These are phyloP conservation scores for Siniperca obscura DNA, from an alignment of 2,797 vertebrate genomes.

Conservation along the genomic window DNA sequence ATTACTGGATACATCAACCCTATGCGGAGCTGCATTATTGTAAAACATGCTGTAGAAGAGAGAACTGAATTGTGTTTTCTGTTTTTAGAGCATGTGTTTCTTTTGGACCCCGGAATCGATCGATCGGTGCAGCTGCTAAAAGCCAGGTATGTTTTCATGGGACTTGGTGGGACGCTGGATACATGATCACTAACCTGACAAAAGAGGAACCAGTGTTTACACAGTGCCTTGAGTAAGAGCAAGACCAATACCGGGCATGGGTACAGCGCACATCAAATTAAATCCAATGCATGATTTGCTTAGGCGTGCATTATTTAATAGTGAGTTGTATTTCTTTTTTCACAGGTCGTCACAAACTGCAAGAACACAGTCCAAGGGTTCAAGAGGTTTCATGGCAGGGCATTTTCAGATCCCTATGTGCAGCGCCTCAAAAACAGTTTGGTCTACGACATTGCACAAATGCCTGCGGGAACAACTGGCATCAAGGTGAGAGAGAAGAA, in stretches of 20 bases:
- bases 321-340: neutral
- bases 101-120: constrained; percentile 96
- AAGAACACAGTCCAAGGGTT: constrained; percentile 99
- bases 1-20: neutral
- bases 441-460: constrained; percentile 94
- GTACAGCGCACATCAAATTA: neutral
- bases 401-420: constrained; percentile 95
- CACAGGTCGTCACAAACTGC: constrained; percentile 95
- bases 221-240: neutral
- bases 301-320: neutral
- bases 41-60: neutral
- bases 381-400: constrained; percentile 97
- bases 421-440: constrained; percentile 91
- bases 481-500: constrained; percentile 90
- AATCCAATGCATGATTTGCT: neutral
- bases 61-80: constrained; percentile 33
- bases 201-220: neutral
- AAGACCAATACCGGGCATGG: neutral
- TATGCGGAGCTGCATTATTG: neutral
- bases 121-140: constrained; percentile 96
- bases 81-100: constrained; percentile 92
- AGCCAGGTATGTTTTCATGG: constrained; percentile 89
- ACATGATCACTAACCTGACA: neutral
- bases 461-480: constrained; percentile 93
- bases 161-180: neutral